Conservation (phyloP, 2,888 invertebrate species). For the Drosophila paucipuncta region DNA sequence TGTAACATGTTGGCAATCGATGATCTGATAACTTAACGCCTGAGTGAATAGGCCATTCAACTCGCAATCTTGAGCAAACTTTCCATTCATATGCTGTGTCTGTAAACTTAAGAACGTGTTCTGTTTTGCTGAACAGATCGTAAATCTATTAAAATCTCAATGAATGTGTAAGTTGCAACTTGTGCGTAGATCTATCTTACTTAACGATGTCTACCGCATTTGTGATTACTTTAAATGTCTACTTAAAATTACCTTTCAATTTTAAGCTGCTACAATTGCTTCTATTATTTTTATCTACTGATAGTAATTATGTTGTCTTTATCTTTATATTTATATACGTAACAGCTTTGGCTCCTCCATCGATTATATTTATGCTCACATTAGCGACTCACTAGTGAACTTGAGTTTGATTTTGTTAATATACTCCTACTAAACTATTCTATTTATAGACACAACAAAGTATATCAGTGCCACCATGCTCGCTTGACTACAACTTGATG, state of each 20-base stretch:
- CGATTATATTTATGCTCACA: neutral
- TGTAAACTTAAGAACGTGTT: conserved; percentile 3
- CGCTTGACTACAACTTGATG: neutral
- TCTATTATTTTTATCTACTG: neutral
- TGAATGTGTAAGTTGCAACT: neutral
- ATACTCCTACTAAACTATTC: neutral
- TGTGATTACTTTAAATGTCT: neutral
- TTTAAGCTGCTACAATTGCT: neutral
- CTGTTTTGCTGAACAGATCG: conserved; percentile 1
- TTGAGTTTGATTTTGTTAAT: conserved; percentile 7
- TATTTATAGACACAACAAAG: neutral
- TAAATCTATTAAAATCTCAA: neutral
- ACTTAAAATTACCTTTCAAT: neutral
- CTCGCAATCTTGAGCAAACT: conserved; percentile 15
- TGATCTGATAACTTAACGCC: conserved; percentile 20
- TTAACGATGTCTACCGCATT: neutral
- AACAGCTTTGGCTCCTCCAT: neutral
- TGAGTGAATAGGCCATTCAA: conserved; percentile 26
- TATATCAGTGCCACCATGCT: neutral
- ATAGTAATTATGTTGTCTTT: neutral
- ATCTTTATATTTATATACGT: neutral
- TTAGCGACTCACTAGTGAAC: neutral
- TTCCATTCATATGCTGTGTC: conserved; percentile 26
- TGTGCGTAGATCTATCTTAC: neutral
- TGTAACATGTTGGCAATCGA: conserved; percentile 48